A percentile compares a stretch with the other conserved stretches of the same genome.
phyloP scores from a whole-genome alignment of 2,113 vertebrate species.

The Hassar affinis region DNA sequence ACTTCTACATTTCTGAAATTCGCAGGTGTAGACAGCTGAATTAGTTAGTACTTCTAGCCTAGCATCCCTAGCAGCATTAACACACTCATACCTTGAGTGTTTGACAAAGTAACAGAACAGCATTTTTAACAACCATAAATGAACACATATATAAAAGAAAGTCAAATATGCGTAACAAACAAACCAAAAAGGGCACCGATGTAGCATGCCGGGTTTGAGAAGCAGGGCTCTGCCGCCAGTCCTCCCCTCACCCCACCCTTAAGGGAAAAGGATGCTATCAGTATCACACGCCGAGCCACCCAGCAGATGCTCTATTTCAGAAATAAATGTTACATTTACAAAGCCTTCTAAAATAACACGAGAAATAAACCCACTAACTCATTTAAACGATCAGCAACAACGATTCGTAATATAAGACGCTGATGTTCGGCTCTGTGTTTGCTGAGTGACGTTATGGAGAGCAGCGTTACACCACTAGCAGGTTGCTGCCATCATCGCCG shows the following conservation, averaged over 20 bases:
- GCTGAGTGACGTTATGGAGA: neutral
- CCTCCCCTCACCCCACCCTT: constrained; percentile 73
- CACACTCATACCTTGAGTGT: neutral
- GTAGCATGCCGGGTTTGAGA: neutral
- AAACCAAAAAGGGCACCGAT: neutral
- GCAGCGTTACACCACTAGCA: constrained; percentile 30
- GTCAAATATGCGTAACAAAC: neutral
- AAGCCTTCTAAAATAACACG: too few species aligned
- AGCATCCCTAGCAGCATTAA: constrained; percentile 4
- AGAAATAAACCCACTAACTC: too few species aligned
- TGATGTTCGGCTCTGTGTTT: neutral
- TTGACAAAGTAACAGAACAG: neutral
- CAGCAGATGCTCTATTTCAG: constrained; percentile 3
- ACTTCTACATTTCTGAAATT: neutral
- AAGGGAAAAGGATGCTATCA: constrained; percentile 56
- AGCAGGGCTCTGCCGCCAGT: constrained; percentile 34
- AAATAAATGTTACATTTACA: neutral
- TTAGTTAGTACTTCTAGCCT: constrained; percentile 21
- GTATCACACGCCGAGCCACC: neutral
- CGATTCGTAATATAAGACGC: neutral
- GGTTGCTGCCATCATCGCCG: constrained; percentile 67
- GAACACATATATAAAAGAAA: neutral
- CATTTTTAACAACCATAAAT: neutral
- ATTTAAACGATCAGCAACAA: neutral
- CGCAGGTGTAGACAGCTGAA: neutral